phyloP scores from a whole-genome alignment of 2,113 vertebrate species.

The Albula goreensis region DNA sequence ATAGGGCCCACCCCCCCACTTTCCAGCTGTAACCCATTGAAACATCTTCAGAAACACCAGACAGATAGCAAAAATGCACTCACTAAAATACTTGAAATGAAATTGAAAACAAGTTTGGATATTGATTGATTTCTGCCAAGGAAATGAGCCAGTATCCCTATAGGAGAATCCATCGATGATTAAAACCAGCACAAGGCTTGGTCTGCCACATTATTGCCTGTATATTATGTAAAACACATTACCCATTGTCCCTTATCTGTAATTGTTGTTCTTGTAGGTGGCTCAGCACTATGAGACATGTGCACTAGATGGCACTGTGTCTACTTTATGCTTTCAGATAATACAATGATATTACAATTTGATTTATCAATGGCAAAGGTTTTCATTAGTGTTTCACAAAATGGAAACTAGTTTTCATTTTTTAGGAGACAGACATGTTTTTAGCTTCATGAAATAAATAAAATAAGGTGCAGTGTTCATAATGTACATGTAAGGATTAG shows the following conservation, averaged over 20 bases:
- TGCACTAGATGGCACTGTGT: conserved; percentile 9
- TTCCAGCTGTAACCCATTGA: too few relatives aligned
- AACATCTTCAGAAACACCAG: too few relatives aligned
- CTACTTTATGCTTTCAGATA: background rate
- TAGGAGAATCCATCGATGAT: background rate
- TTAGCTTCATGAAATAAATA: background rate
- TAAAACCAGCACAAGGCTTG: background rate
- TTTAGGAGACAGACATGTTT: too few relatives aligned
- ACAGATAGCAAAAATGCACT: too few relatives aligned
- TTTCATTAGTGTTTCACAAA: too few relatives aligned
- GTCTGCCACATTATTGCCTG: background rate
- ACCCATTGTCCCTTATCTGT: background rate
- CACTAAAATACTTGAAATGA: too few relatives aligned
- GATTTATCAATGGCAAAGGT: too few relatives aligned
- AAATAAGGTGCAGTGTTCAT: background rate
- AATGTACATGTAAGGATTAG: background rate
- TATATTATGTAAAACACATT: background rate
- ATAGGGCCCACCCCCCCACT: background rate
- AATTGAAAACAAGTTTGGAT: too few relatives aligned
- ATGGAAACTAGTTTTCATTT: too few relatives aligned
- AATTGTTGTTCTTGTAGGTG: background rate
- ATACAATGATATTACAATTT: background rate
- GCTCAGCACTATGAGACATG: background rate
- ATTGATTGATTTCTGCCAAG: background rate
- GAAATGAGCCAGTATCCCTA: background rate